Conservation (phyloP, 2,888 invertebrate species). For the Bimastos eiseni region DNA sequence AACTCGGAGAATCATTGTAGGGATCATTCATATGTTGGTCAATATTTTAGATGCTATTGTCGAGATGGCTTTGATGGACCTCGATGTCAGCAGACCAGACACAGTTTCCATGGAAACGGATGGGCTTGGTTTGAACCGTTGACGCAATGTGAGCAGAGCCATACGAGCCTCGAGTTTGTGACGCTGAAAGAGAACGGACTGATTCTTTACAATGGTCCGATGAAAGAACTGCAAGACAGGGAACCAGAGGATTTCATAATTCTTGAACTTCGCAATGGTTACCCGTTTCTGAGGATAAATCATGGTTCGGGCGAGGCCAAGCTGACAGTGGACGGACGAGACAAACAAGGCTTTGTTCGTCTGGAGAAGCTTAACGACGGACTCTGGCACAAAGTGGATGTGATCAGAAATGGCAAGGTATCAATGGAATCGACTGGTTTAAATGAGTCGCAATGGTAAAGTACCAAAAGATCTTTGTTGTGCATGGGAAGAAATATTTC, state of each 20-base stretch:
- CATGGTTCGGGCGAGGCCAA: constrained; percentile 72
- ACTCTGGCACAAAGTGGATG: constrained; percentile 94
- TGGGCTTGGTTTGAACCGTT: constrained; percentile 98
- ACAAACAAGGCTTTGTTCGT: constrained; percentile 46
- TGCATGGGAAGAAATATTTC: background rate
- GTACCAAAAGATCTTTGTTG: background rate
- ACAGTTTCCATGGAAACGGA: constrained; percentile 90
- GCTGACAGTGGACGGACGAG: constrained; percentile 61
- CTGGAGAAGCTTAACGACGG: constrained; percentile 78
- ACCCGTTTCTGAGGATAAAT: constrained; percentile 85
- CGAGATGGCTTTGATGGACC: constrained; percentile 91
- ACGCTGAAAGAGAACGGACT: constrained; percentile 85
- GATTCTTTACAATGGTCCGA: constrained; percentile 86
- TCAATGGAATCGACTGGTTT: background rate
- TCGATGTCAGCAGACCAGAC: constrained; percentile 86
- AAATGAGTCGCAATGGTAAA: background rate
- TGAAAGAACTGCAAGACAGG: constrained; percentile 58
- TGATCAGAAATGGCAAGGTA: constrained; percentile 68
- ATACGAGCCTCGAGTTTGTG: constrained; percentile 92
- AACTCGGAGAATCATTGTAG: too few species aligned
- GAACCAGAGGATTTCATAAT: constrained; percentile 80
- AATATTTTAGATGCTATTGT: constrained; percentile 78
- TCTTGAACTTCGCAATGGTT: constrained; percentile 86
- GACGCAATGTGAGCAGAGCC: constrained; percentile 80
- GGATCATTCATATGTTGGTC: background rate